These are phyloP conservation scores for Clivina fossor DNA, from an alignment of 2,888 invertebrate genomes.

Conservation along the genomic window DNA sequence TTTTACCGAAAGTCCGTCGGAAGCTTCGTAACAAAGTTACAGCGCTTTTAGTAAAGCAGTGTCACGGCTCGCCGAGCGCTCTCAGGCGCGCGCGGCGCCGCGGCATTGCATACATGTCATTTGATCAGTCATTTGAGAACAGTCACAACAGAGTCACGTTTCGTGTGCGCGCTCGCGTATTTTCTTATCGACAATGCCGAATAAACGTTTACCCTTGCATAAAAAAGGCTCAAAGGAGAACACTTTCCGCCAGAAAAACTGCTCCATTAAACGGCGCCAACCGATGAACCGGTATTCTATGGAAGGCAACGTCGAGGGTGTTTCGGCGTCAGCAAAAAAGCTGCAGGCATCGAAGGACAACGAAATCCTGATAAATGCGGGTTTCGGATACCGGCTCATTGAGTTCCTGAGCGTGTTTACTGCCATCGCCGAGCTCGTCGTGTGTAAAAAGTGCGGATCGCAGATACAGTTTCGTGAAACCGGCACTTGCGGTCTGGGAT, in stretches of 20 bases:
- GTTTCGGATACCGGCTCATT: conserved; percentile 26
- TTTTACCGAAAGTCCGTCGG: too few relatives aligned
- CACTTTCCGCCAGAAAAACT: conserved; percentile 11
- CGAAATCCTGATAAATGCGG: conserved; percentile 35
- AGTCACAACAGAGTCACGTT: too few relatives aligned
- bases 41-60: too few relatives aligned
- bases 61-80: too few relatives aligned
- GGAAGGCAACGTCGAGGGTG: conserved; percentile 25
- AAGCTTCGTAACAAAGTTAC: too few relatives aligned
- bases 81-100: too few relatives aligned
- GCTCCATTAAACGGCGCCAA: conserved; percentile 8
- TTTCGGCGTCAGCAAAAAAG: conserved; percentile 35
- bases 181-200: conserved; percentile 21
- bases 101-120: too few relatives aligned
- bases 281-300: conserved; percentile 34
- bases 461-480: conserved; percentile 37
- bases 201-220: conserved; percentile 4
- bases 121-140: too few relatives aligned
- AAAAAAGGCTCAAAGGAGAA: conserved; percentile 23
- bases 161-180: too few relatives aligned
- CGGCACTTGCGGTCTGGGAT: conserved; percentile 38
- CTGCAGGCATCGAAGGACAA: conserved; percentile 22
- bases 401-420: conserved; percentile 24
- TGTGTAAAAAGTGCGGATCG: conserved; percentile 39
- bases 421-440: conserved; percentile 31